phyloP scores from a whole-genome alignment of 2,797 vertebrate genomes.

The Mycteria americana region DNA sequence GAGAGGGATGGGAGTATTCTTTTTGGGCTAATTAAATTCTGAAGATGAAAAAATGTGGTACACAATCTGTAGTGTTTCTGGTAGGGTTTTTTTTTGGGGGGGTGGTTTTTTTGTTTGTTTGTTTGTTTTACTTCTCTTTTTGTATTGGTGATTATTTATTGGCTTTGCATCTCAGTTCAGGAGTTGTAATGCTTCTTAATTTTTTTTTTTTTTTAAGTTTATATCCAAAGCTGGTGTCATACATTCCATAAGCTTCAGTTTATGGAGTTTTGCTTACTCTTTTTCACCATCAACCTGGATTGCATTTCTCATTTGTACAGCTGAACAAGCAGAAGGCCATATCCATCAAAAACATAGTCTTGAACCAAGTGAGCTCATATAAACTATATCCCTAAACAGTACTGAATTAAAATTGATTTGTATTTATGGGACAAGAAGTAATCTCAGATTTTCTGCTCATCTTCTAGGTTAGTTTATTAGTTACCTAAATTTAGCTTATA shows the following conservation, averaged over 20 bases:
- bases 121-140: not conserved
- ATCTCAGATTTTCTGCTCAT: not conserved
- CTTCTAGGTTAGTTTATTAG: not conserved
- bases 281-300: not conserved
- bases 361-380: not conserved
- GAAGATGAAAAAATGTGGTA: not conserved
- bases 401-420: not conserved
- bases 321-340: slow-evolving; percentile 56
- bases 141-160: slow-evolving; percentile 16
- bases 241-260: not conserved
- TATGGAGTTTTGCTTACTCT: not conserved
- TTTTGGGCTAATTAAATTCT: slow-evolving; percentile 37
- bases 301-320: slow-evolving; percentile 14
- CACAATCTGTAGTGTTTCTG: slow-evolving; percentile 32
- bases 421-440: not conserved
- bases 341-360: slow-evolving; percentile 31
- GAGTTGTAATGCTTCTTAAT: not conserved
- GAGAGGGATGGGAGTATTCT: slow-evolving; percentile 6
- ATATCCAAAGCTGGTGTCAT: not conserved
- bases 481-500: not conserved
- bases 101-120: too few relatives aligned
- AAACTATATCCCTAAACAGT: not conserved
- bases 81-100: not conserved
- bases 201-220: not conserved
- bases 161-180: not conserved